Evolutionary conservation across 1,140 invertebrate species (phyloP), one percentile per base, ranked within the genome.

Genomic region (Pseudoatta argentina): DNA sequence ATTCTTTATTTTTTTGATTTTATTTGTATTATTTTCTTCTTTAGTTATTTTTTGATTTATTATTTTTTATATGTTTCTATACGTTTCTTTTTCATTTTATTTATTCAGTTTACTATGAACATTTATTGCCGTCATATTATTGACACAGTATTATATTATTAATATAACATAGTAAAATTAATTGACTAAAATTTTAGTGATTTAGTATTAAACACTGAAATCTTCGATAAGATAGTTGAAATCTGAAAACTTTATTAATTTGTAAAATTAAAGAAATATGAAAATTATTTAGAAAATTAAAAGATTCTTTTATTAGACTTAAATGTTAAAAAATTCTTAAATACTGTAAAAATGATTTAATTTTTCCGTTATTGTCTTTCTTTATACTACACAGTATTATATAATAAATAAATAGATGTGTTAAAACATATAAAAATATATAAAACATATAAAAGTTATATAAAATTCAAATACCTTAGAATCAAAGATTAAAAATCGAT

Each of bases 111-210:
- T 71, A 81, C 51, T 67, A 24, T 79, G 7, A 67, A 79, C 27
- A 27, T 81, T 81, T 79, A 69, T 79, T 67, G 12, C 1, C n/a
- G 55, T 55, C 10, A 71, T 55, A 71, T 71, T 71, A 57, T 81
- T 71, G 16, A 81, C 24, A 12, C 64, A 81, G 64, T 81, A 81
- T 81, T 81, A 48, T 77, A 77, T 4, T 24, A 71, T 55, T 81
- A 69, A 81, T 71, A 21, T 66, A 51, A 64, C 5, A 21, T 64
- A 34, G 2, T 34, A 81, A 57, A 81, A 69, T 81, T 69, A 21
- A 55, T 81, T 3, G 14, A 69, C 18, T 16, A 30, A 78, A 30
- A 78, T 78, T 78, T 24, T 78, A 64, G 76, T 51, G 75, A 78
- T 66, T 78, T 66, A 78, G 57, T 71, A 55, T 81, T 71, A 51